Base-by-base conservation (phyloP, 2,888 invertebrate species). In the Dicranocentrus wangi region DNA sequence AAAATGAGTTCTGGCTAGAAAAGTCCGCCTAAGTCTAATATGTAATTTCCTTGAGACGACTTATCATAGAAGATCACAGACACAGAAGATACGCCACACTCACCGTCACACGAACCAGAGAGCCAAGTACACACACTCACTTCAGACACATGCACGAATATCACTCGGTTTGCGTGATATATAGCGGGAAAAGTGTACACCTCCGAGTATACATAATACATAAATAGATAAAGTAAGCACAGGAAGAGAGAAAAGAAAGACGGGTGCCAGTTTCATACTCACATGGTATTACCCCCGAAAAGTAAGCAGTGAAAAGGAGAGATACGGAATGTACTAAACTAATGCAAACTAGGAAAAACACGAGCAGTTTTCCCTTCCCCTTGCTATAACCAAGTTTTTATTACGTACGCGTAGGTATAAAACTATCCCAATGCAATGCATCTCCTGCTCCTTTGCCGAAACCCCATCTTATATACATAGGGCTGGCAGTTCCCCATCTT, bases 21-120 rank as follows among this genome's bases (percentile, higher is more conserved):
- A 68, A 68, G 76, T 76, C 76, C 66, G 76, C 68, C 76, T 60
- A 68, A 55, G 60, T 76, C 68, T 76, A 76, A 76, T 76, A 76
- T 47, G 60, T 76, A 76, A 76, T 76, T 76, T 76, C 76, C 60
- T 58, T 60, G 58, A 76, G 60, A 60, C n/a, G 32, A 68, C 68
- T 76, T 76, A 76, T 76, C 76, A 68, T 73, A 72, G 13, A 23
- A 27, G 27, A 75, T 66, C 75, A 66, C 23, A 63, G 23, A 23
- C 55, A 55, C 23, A 21, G 13, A 15, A 47, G 47, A 47, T 10
- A 47, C 47, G 13, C 15, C 47, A 47, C 13, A 47, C 32, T 32
- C 32, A 10, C 10, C 5, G 32, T 32, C 3, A 32, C 32, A 32
- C 32, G n/a, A n/a, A n/a, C n/a, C 47, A 47, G 15, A 5, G 5